Percentiles rank a stretch among this genome's conserved stretches.
These are phyloP conservation scores for Babylonia areolata DNA, from an alignment of 1,140 invertebrate genomes.

Conservation along the genomic window DNA sequence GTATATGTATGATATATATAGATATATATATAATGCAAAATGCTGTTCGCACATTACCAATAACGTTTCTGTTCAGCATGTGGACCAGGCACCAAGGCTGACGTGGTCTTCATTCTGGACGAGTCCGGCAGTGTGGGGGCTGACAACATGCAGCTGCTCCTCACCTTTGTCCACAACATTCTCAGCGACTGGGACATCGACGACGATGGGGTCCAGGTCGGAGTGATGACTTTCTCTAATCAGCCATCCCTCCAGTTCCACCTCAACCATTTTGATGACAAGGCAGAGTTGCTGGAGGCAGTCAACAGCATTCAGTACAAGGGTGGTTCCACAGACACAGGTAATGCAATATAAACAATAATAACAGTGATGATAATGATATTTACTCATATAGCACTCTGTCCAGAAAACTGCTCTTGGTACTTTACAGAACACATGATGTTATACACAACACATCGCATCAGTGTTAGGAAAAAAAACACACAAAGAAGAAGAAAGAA, in stretches of 20 bases:
- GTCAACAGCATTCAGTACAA: constrained; percentile 56
- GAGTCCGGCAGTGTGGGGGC: constrained; percentile 58
- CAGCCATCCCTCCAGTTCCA: constrained; percentile 54
- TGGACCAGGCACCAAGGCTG: constrained; percentile 44
- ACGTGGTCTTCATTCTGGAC: constrained; percentile 61
- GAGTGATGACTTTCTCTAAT: constrained; percentile 55
- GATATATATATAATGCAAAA: background rate
- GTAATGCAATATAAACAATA: too few relatives aligned
- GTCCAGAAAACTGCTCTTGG: too few relatives aligned
- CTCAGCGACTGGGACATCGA: constrained; percentile 52
- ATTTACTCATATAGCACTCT: too few relatives aligned
- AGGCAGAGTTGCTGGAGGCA: constrained; percentile 47
- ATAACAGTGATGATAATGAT: too few relatives aligned
- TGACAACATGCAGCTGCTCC: constrained; percentile 55
- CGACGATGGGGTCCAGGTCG: constrained; percentile 52
- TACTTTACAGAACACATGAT: too few relatives aligned
- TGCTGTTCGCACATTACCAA: too few relatives aligned
- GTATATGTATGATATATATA: too few relatives aligned
- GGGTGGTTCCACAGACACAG: constrained; percentile 59
- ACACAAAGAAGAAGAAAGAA: too few relatives aligned
- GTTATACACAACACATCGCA: too few relatives aligned
- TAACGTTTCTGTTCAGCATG: background rate
- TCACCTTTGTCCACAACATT: constrained; percentile 57
- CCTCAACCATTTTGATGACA: constrained; percentile 49
- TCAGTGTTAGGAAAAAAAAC: too few relatives aligned